Evolutionary conservation across 2,113 vertebrate species (phyloP).

Genomic region (Gadus chalcogrammus): DNA sequence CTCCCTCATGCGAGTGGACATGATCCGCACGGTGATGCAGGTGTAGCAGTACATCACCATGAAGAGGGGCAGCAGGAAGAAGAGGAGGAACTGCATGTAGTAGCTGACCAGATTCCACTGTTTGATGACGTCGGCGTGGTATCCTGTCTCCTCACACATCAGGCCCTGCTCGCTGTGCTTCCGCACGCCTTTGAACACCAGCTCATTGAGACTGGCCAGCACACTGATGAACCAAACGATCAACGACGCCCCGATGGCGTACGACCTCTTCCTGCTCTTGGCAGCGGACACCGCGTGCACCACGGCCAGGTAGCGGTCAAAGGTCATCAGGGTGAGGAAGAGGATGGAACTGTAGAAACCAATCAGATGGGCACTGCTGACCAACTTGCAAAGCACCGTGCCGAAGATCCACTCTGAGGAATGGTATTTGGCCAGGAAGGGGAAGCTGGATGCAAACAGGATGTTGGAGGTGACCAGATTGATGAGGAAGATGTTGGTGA

Average conservation of each 20-base stretch:
- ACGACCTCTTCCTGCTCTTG: conserved; percentile 49
- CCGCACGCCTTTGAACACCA: conserved; percentile 53
- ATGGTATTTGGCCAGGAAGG: conserved; percentile 71
- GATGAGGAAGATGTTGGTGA: conserved; percentile 76
- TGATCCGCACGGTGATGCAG: conserved; percentile 65
- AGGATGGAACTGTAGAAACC: conserved; percentile 79
- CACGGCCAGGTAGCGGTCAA: conserved; percentile 76
- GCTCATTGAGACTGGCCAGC: conserved; percentile 66
- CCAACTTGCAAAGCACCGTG: conserved; percentile 62
- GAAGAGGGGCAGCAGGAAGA: conserved; percentile 70
- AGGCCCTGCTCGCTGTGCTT: accelerated
- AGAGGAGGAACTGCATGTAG: conserved; percentile 72
- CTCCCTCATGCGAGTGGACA: conserved; percentile 66
- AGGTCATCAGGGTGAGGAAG: conserved; percentile 77
- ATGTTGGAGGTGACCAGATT: conserved; percentile 76
- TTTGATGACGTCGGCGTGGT: background rate
- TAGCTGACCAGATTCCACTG: conserved; percentile 62
- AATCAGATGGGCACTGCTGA: conserved; percentile 66
- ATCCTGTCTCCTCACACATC: conserved; percentile 59
- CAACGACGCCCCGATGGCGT: conserved; percentile 48
- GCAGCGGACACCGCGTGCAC: conserved; percentile 69
- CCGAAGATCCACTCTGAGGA: conserved; percentile 73
- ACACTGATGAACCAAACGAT: conserved; percentile 68
- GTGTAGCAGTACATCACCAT: conserved; percentile 72
- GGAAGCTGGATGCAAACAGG: conserved; percentile 70